These are phyloP conservation scores for Onychomys leucogaster DNA, from an alignment of 2,797 vertebrate species.

Conservation along the genomic window DNA sequence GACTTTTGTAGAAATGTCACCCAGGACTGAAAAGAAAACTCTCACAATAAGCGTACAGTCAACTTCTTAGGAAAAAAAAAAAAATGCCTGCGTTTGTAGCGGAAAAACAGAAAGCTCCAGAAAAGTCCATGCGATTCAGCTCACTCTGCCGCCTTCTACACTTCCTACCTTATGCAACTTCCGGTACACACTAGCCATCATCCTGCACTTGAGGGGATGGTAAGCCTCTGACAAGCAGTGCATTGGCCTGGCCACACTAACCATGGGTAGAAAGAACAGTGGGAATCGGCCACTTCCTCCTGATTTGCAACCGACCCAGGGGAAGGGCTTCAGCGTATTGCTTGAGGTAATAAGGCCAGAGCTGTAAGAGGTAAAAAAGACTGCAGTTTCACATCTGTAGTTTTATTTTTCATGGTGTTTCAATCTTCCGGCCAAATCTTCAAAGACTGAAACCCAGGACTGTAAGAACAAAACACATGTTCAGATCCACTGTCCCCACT, in stretches of 20 bases:
- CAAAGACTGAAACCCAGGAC: constrained; percentile 33
- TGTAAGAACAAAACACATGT: not conserved
- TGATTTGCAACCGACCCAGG: constrained; percentile 1
- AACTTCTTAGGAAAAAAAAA: constrained; percentile 38
- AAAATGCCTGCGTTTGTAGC: constrained; percentile 46
- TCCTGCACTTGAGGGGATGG: not conserved
- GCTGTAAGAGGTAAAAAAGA: constrained; percentile 10
- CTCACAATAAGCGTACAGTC: constrained; percentile 44
- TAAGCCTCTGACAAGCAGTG: constrained; percentile 62
- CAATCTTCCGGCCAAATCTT: constrained; percentile 65
- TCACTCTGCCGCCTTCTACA: not conserved
- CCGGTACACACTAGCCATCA: constrained; percentile 13
- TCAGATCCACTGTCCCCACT: not conserved
- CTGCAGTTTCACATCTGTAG: constrained; percentile 1
- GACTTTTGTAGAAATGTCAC: constrained; percentile 78
- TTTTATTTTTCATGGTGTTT: constrained; percentile 54
- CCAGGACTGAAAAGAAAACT: constrained; percentile 61
- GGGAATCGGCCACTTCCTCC: constrained; percentile 58
- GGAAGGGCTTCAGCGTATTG: constrained; percentile 5
- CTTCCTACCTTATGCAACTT: not conserved
- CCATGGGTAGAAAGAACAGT: constrained; percentile 49
- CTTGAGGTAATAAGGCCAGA: constrained; percentile 53
- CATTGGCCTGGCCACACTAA: constrained; percentile 37
- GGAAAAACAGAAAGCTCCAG: constrained; percentile 51
- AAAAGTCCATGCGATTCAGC: constrained; percentile 44